Evolutionary conservation across 2,797 vertebrate species (phyloP).

Genomic region (Xerus rutilus): DNA sequence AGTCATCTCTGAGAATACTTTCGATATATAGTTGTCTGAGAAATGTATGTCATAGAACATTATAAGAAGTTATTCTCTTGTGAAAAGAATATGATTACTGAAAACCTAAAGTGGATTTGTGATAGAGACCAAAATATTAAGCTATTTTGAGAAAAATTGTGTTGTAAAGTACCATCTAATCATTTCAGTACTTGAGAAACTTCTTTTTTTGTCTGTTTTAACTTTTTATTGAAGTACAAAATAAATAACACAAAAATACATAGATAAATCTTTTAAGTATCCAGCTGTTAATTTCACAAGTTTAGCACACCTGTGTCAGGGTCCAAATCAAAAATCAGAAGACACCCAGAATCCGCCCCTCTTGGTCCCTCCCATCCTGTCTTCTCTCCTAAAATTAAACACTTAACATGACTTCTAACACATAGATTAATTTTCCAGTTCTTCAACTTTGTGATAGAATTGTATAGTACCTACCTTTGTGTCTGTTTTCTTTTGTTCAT

Average conservation of each 20-base stretch:
- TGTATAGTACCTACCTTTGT: neutral
- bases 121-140: neutral
- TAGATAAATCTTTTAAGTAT: neutral
- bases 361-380: neutral
- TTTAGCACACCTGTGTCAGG: neutral
- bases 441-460: neutral
- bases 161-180: neutral
- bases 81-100: neutral
- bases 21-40: neutral
- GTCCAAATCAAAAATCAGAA: conserved; percentile 1
- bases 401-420: neutral
- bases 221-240: conserved; percentile 32
- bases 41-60: neutral
- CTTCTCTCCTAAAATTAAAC: neutral
- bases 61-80: neutral
- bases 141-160: conserved; percentile 26
- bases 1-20: neutral
- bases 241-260: neutral
- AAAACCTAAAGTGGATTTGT: neutral
- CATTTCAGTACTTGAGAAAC: conserved; percentile 30
- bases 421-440: neutral
- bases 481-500: neutral
- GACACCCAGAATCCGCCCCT: neutral
- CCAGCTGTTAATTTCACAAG: neutral
- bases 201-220: conserved; percentile 4